Evolutionary conservation across 1,140 invertebrate species (phyloP).

Genomic region (Pseudomyrmex gracilis): DNA sequence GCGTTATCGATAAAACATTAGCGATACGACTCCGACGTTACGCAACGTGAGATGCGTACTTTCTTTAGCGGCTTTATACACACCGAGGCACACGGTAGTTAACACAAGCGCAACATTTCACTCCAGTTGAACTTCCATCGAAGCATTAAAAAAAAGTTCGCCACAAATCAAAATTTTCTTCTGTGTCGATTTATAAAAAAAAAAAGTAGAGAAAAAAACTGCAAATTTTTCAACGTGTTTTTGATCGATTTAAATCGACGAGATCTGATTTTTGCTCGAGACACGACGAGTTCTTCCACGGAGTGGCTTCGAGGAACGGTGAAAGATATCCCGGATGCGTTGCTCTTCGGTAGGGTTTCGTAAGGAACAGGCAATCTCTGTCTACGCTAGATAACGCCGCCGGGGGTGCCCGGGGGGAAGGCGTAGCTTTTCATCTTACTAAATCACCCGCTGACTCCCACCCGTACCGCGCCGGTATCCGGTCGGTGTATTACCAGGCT

Average conservation of each 20-base stretch:
- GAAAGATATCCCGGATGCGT: constrained; percentile 77
- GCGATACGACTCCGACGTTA: constrained; percentile 39
- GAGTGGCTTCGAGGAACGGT: constrained; percentile 62
- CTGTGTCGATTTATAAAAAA: neutral
- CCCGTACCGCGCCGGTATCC: constrained; percentile 30
- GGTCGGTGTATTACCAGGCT: constrained; percentile 64
- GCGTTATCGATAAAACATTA: constrained; percentile 52
- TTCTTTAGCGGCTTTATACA: constrained; percentile 9
- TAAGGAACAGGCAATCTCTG: constrained; percentile 82
- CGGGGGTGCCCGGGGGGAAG: constrained; percentile 54
- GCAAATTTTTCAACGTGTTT: too few species aligned
- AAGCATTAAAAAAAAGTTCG: neutral
- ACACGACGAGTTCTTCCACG: constrained; percentile 49
- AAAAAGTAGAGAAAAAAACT: neutral
- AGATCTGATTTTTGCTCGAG: constrained; percentile 62
- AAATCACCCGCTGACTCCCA: constrained; percentile 76
- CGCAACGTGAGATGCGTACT: constrained; percentile 26
- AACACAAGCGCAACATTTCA: neutral
- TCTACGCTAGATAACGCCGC: constrained; percentile 80
- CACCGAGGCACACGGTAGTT: neutral
- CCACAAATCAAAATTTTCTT: neutral
- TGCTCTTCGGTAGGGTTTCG: constrained; percentile 74
- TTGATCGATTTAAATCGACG: constrained; percentile 29
- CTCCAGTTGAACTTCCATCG: neutral
- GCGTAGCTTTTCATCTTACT: constrained; percentile 82